A percentile compares a stretch with the other conserved stretches of the same genome.
phyloP scores from a whole-genome alignment of 1,140 invertebrate genomes.

The Hermetia illucens region DNA sequence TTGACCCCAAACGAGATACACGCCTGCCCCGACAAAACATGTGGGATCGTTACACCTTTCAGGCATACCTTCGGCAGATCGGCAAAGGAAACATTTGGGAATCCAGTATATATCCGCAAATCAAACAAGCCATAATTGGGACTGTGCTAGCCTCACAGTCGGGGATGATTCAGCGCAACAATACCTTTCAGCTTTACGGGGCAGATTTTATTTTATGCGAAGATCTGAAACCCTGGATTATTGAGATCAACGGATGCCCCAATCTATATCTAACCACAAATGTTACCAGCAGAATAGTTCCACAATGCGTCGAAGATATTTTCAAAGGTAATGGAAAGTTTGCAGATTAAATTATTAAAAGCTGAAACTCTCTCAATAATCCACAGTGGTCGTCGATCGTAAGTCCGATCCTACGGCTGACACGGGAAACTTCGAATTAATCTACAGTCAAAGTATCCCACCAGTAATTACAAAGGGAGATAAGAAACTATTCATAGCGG shows the following conservation, averaged over 20 bases:
- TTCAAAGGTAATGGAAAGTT: slow-evolving; percentile 55
- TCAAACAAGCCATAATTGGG: neutral
- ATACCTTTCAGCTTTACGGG: slow-evolving; percentile 1
- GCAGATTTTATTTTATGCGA: slow-evolving; percentile 1
- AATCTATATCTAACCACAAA: slow-evolving; percentile 60
- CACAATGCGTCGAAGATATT: slow-evolving; percentile 62
- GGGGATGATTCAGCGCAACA: neutral
- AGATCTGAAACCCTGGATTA: neutral
- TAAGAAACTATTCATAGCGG: too few relatives aligned
- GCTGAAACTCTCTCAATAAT: neutral
- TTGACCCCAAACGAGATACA: neutral
- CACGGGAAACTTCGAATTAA: slow-evolving; percentile 42
- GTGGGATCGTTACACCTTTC: neutral
- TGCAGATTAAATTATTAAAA: neutral
- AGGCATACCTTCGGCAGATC: neutral
- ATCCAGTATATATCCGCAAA: neutral
- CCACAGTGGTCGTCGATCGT: slow-evolving; percentile 33
- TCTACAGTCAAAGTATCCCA: too few relatives aligned
- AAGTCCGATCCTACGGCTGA: slow-evolving; percentile 27
- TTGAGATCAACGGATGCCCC: slow-evolving; percentile 1
- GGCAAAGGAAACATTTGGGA: slow-evolving; percentile 1
- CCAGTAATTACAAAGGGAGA: too few relatives aligned
- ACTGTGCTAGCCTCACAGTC: neutral
- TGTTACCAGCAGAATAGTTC: slow-evolving; percentile 63
- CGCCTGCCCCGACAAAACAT: neutral